phyloP scores from a whole-genome alignment of 2,113 vertebrate species.

The Clupea harengus region DNA sequence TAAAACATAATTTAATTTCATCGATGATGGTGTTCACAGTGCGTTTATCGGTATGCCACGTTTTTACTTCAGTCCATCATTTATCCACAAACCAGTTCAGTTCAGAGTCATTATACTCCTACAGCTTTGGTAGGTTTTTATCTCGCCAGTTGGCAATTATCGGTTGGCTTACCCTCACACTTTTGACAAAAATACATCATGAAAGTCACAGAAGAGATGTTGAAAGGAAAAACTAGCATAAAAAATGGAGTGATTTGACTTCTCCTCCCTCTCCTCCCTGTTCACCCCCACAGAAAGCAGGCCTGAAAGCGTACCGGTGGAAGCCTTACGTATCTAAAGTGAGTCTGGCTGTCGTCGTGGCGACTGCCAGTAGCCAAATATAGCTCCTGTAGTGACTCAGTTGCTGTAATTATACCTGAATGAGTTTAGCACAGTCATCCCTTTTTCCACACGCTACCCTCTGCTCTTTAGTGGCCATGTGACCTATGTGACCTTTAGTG shows the following conservation, averaged over 20 bases:
- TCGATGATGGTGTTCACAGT: background rate
- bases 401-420: background rate
- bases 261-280: background rate
- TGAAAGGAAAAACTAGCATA: background rate
- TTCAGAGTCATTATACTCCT: background rate
- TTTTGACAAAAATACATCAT: background rate
- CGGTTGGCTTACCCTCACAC: background rate
- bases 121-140: background rate
- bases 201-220: background rate
- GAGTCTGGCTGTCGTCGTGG: constrained; percentile 46
- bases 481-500: background rate
- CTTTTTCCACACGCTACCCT: background rate
- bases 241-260: background rate
- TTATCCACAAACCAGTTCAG: background rate
- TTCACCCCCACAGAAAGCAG: constrained; percentile 53
- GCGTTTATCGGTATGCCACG: background rate
- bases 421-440: background rate
- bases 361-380: background rate
- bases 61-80: background rate
- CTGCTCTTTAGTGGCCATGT: background rate
- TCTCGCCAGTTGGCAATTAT: background rate
- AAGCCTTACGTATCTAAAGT: constrained; percentile 66
- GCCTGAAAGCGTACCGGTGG: constrained; percentile 57
- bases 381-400: background rate
- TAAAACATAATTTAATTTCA: background rate